These are phyloP conservation scores for Tridacna gigas DNA, from an alignment of 2,888 invertebrate genomes.

Conservation along the genomic window DNA sequence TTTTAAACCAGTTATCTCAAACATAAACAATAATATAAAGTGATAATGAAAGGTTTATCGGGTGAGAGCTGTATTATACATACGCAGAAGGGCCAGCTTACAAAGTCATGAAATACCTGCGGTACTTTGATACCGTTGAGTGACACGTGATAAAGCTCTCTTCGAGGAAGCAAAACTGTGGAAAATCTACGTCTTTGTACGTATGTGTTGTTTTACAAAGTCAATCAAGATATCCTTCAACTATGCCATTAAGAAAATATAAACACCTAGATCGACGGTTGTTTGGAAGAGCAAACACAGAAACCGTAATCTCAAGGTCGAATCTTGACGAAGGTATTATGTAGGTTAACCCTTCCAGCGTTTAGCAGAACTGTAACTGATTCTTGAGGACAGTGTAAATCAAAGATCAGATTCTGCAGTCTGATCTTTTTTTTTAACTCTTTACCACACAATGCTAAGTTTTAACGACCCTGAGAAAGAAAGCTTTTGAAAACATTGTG, in stretches of 20 bases:
- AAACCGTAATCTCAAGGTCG: background rate
- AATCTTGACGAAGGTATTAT: background rate
- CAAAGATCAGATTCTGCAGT: no score
- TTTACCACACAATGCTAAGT: no score
- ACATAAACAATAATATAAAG: no score
- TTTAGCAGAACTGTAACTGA: no score
- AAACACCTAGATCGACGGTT: slow-evolving; percentile 11
- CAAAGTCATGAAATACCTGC: no score
- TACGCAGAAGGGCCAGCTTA: no score
- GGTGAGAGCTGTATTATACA: no score
- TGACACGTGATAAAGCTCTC: background rate
- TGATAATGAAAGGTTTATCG: no score
- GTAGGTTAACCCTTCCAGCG: background rate
- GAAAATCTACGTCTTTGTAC: background rate
- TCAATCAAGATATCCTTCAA: slow-evolving; percentile 26
- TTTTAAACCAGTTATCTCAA: no score
- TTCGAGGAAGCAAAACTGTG: slow-evolving; percentile 6
- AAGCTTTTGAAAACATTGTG: background rate
- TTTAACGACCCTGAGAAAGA: no score
- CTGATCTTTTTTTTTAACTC: no score
- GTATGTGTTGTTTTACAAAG: slow-evolving; percentile 9
- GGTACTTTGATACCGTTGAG: background rate
- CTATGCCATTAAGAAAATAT: slow-evolving; percentile 20
- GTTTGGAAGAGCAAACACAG: slow-evolving; percentile 1
- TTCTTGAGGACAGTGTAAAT: background rate